Percentiles rank a stretch among this genome's conserved stretches.
Evolutionary conservation across 2,797 vertebrate genomes (phyloP).

Genomic region (Takifugu rubripes): DNA sequence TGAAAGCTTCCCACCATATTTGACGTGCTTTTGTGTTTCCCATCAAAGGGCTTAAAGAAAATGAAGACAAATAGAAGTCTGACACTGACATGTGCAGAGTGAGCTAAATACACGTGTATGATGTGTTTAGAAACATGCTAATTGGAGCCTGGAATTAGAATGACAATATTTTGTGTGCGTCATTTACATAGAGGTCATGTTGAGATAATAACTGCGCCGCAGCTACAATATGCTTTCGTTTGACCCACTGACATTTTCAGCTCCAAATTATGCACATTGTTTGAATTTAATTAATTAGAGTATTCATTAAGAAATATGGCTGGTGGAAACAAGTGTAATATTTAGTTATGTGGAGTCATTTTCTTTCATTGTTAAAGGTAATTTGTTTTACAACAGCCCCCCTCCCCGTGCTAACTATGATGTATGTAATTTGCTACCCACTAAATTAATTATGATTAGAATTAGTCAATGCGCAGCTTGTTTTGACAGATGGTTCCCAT

Average conservation of each 20-base stretch:
- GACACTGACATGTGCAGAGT: constrained; percentile 61
- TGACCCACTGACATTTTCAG: constrained; percentile 87
- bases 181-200: constrained; percentile 87
- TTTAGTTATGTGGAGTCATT: constrained; percentile 88
- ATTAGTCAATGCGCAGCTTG: constrained; percentile 80
- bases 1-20: constrained; percentile 20
- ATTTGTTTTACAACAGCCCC: constrained; percentile 90
- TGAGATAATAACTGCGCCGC: constrained; percentile 84
- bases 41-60: constrained; percentile 46
- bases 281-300: constrained; percentile 94
- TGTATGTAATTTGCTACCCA: constrained; percentile 92
- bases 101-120: constrained; percentile 62
- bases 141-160: constrained; percentile 69
- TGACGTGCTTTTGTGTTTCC: constrained; percentile 17
- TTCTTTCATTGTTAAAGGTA: constrained; percentile 90
- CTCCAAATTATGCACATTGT: constrained; percentile 90
- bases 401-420: constrained; percentile 79
- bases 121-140: constrained; percentile 70
- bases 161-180: constrained; percentile 72
- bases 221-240: constrained; percentile 82
- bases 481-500: constrained; percentile 93
- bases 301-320: constrained; percentile 91
- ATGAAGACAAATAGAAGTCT: constrained; percentile 54
- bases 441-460: constrained; percentile 97
- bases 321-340: constrained; percentile 82